Conservation (phyloP, 1,140 invertebrate species). For the Brachionus plicatilis region DNA sequence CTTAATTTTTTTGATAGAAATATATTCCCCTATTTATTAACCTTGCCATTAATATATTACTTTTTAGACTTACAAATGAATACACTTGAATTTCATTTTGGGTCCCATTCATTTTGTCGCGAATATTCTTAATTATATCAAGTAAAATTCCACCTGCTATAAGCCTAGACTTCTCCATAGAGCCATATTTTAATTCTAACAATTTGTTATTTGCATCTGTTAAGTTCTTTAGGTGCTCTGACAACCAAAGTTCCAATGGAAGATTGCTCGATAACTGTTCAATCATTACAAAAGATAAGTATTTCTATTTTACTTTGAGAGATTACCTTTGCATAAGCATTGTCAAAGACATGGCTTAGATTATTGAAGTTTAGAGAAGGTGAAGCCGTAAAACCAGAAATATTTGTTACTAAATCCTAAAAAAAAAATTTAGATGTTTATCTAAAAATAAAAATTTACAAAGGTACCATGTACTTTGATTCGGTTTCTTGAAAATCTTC, state of each 20-base stretch:
- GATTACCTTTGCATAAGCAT: not conserved
- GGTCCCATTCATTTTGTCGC: slow-evolving; percentile 27
- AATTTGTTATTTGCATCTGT: not conserved
- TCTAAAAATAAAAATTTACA: not conserved
- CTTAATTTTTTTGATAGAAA: too few relatives aligned
- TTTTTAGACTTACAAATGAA: not conserved
- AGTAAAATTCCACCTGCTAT: slow-evolving; percentile 4
- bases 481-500: not conserved
- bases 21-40: too few relatives aligned
- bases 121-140: slow-evolving; percentile 19
- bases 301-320: not conserved
- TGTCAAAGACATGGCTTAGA: slow-evolving; percentile 1
- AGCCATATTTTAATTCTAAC: not conserved
- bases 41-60: not conserved
- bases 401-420: not conserved
- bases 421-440: not conserved
- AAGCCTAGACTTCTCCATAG: not conserved
- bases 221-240: not conserved
- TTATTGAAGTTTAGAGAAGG: not conserved
- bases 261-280: not conserved
- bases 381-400: not conserved
- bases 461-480: not conserved
- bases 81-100: not conserved
- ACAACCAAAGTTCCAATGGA: not conserved
- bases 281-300: not conserved